phyloP scores from a whole-genome alignment of 2,797 vertebrate genomes.

The Valencia hispanica region DNA sequence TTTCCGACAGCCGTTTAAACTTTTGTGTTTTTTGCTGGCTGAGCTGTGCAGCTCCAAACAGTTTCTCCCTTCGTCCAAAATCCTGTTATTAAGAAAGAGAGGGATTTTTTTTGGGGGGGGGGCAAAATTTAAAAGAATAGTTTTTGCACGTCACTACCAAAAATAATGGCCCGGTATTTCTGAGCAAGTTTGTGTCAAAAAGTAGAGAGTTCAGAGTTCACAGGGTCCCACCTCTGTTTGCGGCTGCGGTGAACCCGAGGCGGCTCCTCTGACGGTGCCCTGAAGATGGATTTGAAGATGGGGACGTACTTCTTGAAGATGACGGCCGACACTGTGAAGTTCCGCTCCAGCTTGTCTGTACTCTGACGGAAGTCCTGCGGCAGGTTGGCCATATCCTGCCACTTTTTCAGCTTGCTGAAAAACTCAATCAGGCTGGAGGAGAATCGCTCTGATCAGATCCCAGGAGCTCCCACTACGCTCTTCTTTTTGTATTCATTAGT shows the following conservation, averaged over 20 bases:
- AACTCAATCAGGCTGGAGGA: constrained; percentile 89
- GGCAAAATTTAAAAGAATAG: background rate
- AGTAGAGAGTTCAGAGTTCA: constrained; percentile 14
- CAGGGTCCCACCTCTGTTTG: constrained; percentile 86
- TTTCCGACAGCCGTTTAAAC: background rate
- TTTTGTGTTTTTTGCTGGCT: too few species aligned
- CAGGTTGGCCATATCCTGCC: constrained; percentile 94
- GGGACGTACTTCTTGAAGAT: constrained; percentile 97
- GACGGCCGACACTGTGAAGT: constrained; percentile 93
- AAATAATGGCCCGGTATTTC: background rate
- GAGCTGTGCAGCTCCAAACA: too few species aligned
- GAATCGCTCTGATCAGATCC: background rate
- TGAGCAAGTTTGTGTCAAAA: background rate
- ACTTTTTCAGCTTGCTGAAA: constrained; percentile 97
- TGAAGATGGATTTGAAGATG: constrained; percentile 93
- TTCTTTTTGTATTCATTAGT: background rate
- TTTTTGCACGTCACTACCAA: background rate
- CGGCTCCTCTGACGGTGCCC: constrained; percentile 88
- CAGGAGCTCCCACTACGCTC: background rate
- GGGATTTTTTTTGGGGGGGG: too few species aligned
- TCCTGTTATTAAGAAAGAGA: too few species aligned
- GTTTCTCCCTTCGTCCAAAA: too few species aligned
- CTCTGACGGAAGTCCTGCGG: constrained; percentile 89
- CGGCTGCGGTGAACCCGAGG: constrained; percentile 90
- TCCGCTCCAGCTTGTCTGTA: constrained; percentile 91